phyloP scores from a whole-genome alignment of 2,797 vertebrate genomes.

The Danio albolineatus region DNA sequence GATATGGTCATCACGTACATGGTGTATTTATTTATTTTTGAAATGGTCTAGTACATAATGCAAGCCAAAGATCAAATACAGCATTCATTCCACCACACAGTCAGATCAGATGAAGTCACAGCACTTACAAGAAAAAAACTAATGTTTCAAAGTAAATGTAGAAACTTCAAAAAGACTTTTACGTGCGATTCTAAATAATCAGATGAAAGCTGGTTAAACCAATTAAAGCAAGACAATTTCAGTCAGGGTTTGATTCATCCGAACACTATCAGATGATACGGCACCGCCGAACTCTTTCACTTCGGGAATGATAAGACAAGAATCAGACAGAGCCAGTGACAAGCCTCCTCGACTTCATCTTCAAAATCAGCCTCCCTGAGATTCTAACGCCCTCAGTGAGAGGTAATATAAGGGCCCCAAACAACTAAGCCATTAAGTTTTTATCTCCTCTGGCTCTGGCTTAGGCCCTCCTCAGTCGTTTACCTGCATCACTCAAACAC shows the following conservation, averaged over 20 bases:
- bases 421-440: conserved; percentile 56
- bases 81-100: neutral
- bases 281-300: conserved; percentile 25
- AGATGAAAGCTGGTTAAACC: conserved; percentile 16
- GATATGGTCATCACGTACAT: neutral
- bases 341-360: conserved; percentile 35
- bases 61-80: neutral
- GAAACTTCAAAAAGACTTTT: conserved; percentile 7
- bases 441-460: conserved; percentile 60
- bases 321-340: conserved; percentile 47
- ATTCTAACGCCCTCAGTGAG: conserved; percentile 38
- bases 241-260: conserved; percentile 11
- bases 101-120: conserved; percentile 6
- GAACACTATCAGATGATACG: conserved; percentile 18
- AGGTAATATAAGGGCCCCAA: conserved; percentile 44
- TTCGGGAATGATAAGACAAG: conserved; percentile 33
- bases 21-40: neutral
- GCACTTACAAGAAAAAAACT: neutral
- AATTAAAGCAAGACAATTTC: conserved; percentile 34
- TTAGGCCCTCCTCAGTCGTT: conserved; percentile 76
- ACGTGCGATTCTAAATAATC: conserved; percentile 13
- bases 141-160: conserved; percentile 13
- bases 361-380: conserved; percentile 53
- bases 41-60: conserved; percentile 23
- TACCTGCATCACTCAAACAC: conserved; percentile 83